Percentiles rank a stretch among this genome's conserved stretches.
phyloP scores from a whole-genome alignment of 1,140 invertebrate species.

The Penaeus chinensis region DNA sequence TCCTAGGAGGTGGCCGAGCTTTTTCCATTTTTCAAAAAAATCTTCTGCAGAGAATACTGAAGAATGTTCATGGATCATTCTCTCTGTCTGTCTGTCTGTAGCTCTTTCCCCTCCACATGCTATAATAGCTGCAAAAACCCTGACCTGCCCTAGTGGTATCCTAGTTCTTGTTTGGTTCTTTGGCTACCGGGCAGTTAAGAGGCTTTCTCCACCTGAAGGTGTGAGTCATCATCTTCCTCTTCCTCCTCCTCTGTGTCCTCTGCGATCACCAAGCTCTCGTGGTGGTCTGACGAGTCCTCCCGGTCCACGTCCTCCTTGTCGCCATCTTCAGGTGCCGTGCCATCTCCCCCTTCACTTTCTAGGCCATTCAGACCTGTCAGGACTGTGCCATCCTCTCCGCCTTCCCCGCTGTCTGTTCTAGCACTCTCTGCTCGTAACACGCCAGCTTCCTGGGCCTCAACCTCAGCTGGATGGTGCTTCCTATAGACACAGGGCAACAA shows the following conservation, averaged over 20 bases:
- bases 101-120: too few relatives aligned
- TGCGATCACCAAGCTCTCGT: constrained; percentile 45
- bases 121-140: background rate
- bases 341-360: constrained; percentile 21
- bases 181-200: too few relatives aligned
- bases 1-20: background rate
- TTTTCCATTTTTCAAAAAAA: too few relatives aligned
- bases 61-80: too few relatives aligned
- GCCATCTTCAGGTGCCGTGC: constrained; percentile 18
- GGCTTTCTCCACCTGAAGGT: constrained; percentile 31
- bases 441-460: constrained; percentile 62
- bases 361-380: constrained; percentile 47
- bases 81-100: too few relatives aligned
- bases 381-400: constrained; percentile 28
- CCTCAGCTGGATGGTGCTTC: constrained; percentile 62
- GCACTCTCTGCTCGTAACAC: constrained; percentile 25
- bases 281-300: constrained; percentile 42
- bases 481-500: constrained; percentile 3
- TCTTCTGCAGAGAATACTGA: too few relatives aligned
- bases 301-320: constrained; percentile 38
- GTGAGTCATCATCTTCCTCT: constrained; percentile 50
- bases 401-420: constrained; percentile 38
- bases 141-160: background rate
- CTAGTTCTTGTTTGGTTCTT: background rate
- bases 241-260: constrained; percentile 56